These are phyloP conservation scores for Telenomus remus DNA, from an alignment of 1,140 invertebrate genomes.

Conservation along the genomic window DNA sequence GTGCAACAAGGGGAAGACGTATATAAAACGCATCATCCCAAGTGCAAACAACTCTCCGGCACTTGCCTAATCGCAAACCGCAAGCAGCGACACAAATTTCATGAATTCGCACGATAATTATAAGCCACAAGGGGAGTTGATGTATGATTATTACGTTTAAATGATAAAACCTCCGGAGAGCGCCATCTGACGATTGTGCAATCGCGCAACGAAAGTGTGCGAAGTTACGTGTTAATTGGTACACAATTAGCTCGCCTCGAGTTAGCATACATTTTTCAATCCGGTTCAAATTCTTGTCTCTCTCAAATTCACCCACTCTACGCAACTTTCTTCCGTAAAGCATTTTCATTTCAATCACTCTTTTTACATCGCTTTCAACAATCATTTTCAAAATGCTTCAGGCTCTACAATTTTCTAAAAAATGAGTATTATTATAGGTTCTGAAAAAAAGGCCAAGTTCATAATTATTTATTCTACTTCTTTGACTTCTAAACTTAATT, in stretches of 20 bases:
- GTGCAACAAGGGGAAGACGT: slow-evolving; percentile 49
- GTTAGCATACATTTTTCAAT: slow-evolving; percentile 38
- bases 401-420: too few relatives aligned
- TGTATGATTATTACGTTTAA: slow-evolving; percentile 62
- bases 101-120: slow-evolving; percentile 63
- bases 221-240: slow-evolving; percentile 55
- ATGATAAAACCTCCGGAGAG: slow-evolving; percentile 51
- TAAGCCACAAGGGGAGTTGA: slow-evolving; percentile 51
- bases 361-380: too few relatives aligned
- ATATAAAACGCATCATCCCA: slow-evolving; percentile 56
- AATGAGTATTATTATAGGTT: too few relatives aligned
- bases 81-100: slow-evolving; percentile 59
- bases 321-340: slow-evolving; percentile 8
- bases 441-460: too few relatives aligned
- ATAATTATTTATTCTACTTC: too few relatives aligned
- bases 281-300: slow-evolving; percentile 12
- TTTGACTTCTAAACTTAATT: too few relatives aligned
- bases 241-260: slow-evolving; percentile 52
- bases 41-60: slow-evolving; percentile 50
- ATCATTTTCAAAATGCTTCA: too few relatives aligned
- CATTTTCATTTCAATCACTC: too few relatives aligned
- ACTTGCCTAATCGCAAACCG: slow-evolving; percentile 57
- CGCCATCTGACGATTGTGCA: slow-evolving; percentile 38
- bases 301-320: slow-evolving; percentile 35
- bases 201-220: slow-evolving; percentile 50